Conservation (phyloP, 2,888 invertebrate genomes). For the Agrenia bidenticulata region DNA sequence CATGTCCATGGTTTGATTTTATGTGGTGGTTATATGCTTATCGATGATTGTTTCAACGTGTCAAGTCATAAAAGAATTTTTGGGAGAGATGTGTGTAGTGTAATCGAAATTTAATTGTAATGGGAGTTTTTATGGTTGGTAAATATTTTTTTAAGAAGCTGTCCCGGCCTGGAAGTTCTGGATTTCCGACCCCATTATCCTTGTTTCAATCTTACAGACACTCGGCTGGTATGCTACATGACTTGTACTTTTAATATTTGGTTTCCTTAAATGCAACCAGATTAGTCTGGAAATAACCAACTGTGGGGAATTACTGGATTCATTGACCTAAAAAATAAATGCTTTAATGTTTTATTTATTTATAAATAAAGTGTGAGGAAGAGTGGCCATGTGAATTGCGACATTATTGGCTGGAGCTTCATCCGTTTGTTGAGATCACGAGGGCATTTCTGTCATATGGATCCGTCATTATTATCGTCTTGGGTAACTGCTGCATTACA, state of each 20-base stretch:
- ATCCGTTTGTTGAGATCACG: constrained; percentile 54
- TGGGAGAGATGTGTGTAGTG: too few relatives aligned
- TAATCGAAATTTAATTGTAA: too few relatives aligned
- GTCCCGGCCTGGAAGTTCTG: constrained; percentile 23
- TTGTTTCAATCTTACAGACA: constrained; percentile 26
- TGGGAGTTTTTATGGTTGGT: too few relatives aligned
- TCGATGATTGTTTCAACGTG: too few relatives aligned
- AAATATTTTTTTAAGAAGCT: not conserved
- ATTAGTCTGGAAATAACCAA: not conserved
- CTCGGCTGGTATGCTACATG: not conserved
- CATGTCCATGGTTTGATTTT: too few relatives aligned
- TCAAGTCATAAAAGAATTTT: too few relatives aligned
- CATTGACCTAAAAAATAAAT: too few relatives aligned
- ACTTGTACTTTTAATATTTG: too few relatives aligned
- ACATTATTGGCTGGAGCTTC: constrained; percentile 54
- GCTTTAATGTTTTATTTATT: too few relatives aligned
- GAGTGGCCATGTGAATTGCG: constrained; percentile 56
- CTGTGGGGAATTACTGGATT: too few relatives aligned
- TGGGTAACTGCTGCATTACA: constrained; percentile 55
- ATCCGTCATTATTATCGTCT: constrained; percentile 55
- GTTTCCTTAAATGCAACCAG: not conserved
- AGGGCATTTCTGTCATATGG: constrained; percentile 55
- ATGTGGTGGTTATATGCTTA: too few relatives aligned
- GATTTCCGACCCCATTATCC: constrained; percentile 28
- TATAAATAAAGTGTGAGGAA: constrained; percentile 31